Base-by-base conservation (phyloP, 30 jellyfish, hydroid and myxozoan genomes). In the Aurelia sp. region DNA sequence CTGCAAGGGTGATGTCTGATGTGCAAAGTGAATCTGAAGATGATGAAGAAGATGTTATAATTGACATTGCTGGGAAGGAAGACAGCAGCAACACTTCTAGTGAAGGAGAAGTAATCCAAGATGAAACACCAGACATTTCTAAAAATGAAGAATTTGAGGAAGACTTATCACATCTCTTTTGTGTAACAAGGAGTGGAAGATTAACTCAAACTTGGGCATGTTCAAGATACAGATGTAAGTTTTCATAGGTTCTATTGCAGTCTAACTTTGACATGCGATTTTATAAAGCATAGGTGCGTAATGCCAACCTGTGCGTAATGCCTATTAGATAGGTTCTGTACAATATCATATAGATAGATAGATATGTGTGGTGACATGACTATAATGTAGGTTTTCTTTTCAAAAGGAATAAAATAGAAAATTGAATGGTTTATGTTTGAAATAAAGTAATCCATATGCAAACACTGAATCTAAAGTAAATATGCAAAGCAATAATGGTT, bases 151-250 rank as follows among this genome's bases (percentile, higher is more conserved):
- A 69, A 10, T 69, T 69, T 69, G 81, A 69, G 86, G 86, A 74
- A 19, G 86, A 74, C 72, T 51, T 74, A 48, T 51, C 71, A 9
- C 78, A 74, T 19, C 86, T 74, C 13, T 74, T 74, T 74, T 48
- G 73, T 48, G 86, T 74, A 22, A 74, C 86, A 17, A 51, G 77
- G 64, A 33, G 64, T 70, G 81, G 81, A 15, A 70, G 81, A 30
- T 63, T 63, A 41, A 63, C 74, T 63, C 81, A 69, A 21, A 69
- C 81, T 20, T 69, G 81, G 81, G 81, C 81, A n/a, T 69, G 81
- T 48, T 69, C 81, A 40, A 69, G 63, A 69, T 69, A 69, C 48
- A 38, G 48, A 4, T 38, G 48, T 38, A 38, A 38, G 48, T 38
- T 38, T 38, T 38, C 48, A 38, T 41, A 69, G 81, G 13, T 66